Conservation (phyloP, 2,888 invertebrate genomes). For the Trissonchulus latispiculum region DNA sequence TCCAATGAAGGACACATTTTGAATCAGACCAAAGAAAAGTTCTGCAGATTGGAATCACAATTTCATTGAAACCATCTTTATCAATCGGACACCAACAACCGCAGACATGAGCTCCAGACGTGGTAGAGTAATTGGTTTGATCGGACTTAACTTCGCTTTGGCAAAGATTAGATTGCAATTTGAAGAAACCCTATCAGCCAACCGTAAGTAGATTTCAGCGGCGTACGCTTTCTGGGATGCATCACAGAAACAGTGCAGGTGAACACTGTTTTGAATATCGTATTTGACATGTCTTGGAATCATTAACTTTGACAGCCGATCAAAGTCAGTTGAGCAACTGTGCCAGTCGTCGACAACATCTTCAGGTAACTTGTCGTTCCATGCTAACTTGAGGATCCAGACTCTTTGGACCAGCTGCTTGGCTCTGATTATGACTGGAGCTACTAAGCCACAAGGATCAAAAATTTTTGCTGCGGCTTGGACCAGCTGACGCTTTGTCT, state of each 20-base stretch:
- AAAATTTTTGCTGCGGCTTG: background rate
- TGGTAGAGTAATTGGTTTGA: background rate
- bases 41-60: no score
- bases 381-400: background rate
- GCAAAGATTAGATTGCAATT: background rate
- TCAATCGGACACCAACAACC: background rate
- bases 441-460: conserved; percentile 1
- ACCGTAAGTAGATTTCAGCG: background rate
- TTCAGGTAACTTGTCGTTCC: background rate
- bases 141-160: background rate
- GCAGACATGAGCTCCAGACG: background rate
- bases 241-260: background rate
- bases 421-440: conserved; percentile 2
- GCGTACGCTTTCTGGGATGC: background rate
- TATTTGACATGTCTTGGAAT: background rate
- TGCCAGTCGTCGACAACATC: background rate
- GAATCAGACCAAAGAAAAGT: background rate
- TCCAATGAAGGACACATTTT: background rate
- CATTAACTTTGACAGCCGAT: background rate
- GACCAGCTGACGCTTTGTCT: background rate
- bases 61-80: no score
- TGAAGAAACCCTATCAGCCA: background rate
- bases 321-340: background rate
- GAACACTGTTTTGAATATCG: background rate
- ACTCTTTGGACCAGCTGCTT: background rate